phyloP scores from a whole-genome alignment of 2,888 invertebrate genomes.

The Dryobota labecula region DNA sequence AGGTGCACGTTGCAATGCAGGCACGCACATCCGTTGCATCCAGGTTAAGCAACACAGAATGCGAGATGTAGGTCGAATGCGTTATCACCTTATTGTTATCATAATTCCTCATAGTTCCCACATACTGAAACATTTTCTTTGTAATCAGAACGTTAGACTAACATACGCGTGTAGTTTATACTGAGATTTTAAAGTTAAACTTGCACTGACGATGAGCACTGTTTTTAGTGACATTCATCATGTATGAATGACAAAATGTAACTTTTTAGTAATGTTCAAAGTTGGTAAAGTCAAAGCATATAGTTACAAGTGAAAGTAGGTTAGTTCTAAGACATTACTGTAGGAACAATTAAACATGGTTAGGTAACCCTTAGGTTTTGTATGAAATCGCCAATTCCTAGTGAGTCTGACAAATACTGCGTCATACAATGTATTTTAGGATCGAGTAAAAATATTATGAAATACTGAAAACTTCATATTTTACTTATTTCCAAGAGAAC shows the following conservation, averaged over 20 bases:
- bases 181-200: background rate
- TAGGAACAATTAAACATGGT: background rate
- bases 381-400: background rate
- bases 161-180: conserved; percentile 17
- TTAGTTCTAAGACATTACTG: conserved; percentile 6
- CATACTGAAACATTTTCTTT: conserved; percentile 61
- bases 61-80: conserved; percentile 77
- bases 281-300: background rate
- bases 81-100: conserved; percentile 80
- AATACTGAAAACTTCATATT: background rate
- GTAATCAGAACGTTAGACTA: conserved; percentile 27
- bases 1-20: conserved; percentile 57
- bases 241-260: background rate
- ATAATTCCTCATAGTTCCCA: conserved; percentile 72
- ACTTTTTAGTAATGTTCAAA: too few species aligned
- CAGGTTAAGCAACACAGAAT: conserved; percentile 80
- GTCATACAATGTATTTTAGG: background rate
- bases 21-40: conserved; percentile 70
- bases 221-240: too few species aligned
- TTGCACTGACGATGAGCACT: background rate
- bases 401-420: background rate
- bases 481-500: background rate
- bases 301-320: background rate
- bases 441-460: background rate
- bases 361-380: background rate